Evolutionary conservation across 2,888 invertebrate species (phyloP), one percentile per base, ranked within the genome.

Genomic region (Polymixis lichenea): DNA sequence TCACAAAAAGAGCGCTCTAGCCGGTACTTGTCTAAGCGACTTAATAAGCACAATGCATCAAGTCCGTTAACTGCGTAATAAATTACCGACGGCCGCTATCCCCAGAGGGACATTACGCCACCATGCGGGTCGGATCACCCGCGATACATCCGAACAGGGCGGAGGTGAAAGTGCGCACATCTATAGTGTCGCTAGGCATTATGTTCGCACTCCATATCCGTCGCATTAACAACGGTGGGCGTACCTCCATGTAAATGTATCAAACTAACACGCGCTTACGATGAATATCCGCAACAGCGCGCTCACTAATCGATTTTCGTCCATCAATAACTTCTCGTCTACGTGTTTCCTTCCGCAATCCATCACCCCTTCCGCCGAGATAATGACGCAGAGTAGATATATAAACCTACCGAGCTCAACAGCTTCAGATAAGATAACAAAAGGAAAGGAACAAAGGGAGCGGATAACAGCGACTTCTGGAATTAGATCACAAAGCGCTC

Each of bases 121-220:
- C 89, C 62, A 87, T 87, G 78, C 87, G 87, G 88, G 83, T 87
- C 88, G 89, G 87, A 87, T 93, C 91, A 90, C 94, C 93, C 93
- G 92, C 92, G 90, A 90, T 88, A 85, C 87, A 88, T 89, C 89
- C 76, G 88, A 90, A 88, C 91, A 90, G 93, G 92, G 89, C 93
- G 91, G 92, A 94, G 94, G 95, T 95, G 95, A 95, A 95, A 95
- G 95, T 94, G 92, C 91, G 90, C 90, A 90, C 93, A 93, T 93
- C 91, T 92, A 92, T 89, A 90, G 86, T 83, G 82, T 85, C 84
- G 76, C 85, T 83, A 78, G 71, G 87, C 89, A 89, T 90, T 90
- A 76, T 78, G 89, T 87, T 86, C 86, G 86, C 86, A 89, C 88
- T 88, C 90, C 89, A 89, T 91, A 89, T 89, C 89, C 89, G 88